Percentiles rank a stretch among this genome's conserved stretches.
Conservation (phyloP, 2,888 invertebrate species). For the Coenonympha glycerion region DNA sequence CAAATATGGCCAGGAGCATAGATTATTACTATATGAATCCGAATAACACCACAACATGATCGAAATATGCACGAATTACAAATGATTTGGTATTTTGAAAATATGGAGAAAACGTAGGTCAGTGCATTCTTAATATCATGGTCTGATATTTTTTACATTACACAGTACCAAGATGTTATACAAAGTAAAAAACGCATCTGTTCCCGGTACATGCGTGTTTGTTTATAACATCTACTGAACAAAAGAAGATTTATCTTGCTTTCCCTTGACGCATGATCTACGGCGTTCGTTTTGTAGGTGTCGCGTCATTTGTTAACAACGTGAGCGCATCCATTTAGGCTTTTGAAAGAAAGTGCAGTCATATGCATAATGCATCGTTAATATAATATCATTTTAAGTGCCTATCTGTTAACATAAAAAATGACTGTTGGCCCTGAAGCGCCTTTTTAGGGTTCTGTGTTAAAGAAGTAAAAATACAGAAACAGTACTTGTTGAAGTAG, state of each 20-base stretch:
- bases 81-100: too few species aligned
- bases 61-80: too few species aligned
- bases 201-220: conserved; percentile 33
- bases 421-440: conserved; percentile 30
- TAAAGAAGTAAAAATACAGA: too few species aligned
- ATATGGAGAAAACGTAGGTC: too few species aligned
- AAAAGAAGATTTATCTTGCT: conserved; percentile 62
- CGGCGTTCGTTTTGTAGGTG: conserved; percentile 43
- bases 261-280: conserved; percentile 53
- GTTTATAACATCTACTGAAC: conserved; percentile 49
- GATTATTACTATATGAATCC: too few species aligned
- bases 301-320: conserved; percentile 50
- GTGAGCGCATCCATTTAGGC: conserved; percentile 27
- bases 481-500: too few species aligned
- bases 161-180: conserved; percentile 18
- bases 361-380: conserved; percentile 40
- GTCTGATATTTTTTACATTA: too few species aligned
- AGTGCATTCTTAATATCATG: too few species aligned
- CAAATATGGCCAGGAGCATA: too few species aligned
- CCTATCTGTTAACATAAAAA: conserved; percentile 39
- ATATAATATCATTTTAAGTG: conserved; percentile 32
- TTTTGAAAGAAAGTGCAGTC: conserved; percentile 55
- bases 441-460: too few species aligned
- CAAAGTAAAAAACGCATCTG: conserved; percentile 22
- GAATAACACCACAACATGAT: too few species aligned